Evolutionary conservation across 2,888 invertebrate genomes (phyloP).

Genomic region (Euproctis similis): DNA sequence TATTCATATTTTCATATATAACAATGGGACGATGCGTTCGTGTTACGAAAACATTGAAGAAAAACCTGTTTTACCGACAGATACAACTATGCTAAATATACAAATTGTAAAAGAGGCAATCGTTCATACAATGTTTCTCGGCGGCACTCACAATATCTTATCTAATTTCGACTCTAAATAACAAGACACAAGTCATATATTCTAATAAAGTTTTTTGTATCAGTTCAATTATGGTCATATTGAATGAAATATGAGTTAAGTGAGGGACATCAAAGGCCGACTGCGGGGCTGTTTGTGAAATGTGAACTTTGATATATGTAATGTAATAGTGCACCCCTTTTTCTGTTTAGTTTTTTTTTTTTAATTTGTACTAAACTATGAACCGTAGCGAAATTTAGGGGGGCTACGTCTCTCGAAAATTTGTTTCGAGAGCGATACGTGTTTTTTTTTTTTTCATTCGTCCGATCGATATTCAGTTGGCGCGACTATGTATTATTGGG

Average conservation of each 20-base stretch:
- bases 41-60: conserved; percentile 62
- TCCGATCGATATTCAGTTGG: conserved; percentile 43
- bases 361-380: conserved; percentile 70
- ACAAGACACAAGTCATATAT: conserved; percentile 46
- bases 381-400: conserved; percentile 62
- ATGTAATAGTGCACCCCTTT: conserved; percentile 62
- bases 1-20: conserved; percentile 74
- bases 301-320: conserved; percentile 71
- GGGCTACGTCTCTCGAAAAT: conserved; percentile 48
- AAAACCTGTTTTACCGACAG: conserved; percentile 70
- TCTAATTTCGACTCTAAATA: conserved; percentile 47
- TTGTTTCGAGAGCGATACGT: conserved; percentile 25
- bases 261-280: conserved; percentile 74
- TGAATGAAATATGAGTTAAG: conserved; percentile 74
- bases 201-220: conserved; percentile 43
- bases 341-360: no score
- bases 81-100: conserved; percentile 70
- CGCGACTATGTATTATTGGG: conserved; percentile 47
- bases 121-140: conserved; percentile 61
- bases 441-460: conserved; percentile 35
- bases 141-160: conserved; percentile 36
- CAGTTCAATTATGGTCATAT: conserved; percentile 73
- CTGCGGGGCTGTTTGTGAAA: conserved; percentile 65
- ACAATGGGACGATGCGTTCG: conserved; percentile 67
- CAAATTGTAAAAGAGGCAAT: conserved; percentile 75